Evolutionary conservation across 2,888 invertebrate species (phyloP).

Genomic region (Cheilosia variabilis): DNA sequence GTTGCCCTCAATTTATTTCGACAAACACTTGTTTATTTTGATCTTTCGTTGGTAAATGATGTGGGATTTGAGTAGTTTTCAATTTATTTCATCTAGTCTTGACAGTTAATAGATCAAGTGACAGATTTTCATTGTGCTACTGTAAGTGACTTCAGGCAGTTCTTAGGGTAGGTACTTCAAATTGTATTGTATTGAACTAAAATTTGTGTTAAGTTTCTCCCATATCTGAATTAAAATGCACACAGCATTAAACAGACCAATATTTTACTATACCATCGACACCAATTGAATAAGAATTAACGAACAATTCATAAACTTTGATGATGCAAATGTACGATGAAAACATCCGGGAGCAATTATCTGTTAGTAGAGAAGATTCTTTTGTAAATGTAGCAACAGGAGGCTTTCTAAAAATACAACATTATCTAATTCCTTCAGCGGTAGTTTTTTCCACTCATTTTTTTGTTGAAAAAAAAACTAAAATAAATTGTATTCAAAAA

Average conservation of each 20-base stretch:
- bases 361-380: slow-evolving; percentile 22
- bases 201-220: not conserved
- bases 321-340: slow-evolving; percentile 7
- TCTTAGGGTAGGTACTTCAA: not conserved
- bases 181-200: not conserved
- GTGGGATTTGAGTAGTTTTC: not conserved
- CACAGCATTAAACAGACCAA: slow-evolving; percentile 7
- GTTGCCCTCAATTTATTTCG: not conserved
- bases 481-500: not conserved
- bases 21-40: not conserved
- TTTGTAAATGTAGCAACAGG: slow-evolving; percentile 45
- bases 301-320: slow-evolving; percentile 11
- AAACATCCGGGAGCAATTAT: slow-evolving; percentile 52
- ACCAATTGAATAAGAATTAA: slow-evolving; percentile 46
- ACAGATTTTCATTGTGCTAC: not conserved
- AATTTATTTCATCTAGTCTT: not conserved
- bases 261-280: not conserved
- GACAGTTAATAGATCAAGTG: not conserved
- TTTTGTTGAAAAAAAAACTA: not conserved
- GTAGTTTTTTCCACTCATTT: not conserved
- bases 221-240: slow-evolving; percentile 15
- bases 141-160: not conserved
- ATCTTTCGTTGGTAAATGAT: not conserved
- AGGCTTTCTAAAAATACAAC: slow-evolving; percentile 30
- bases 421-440: slow-evolving; percentile 35